phyloP scores from a whole-genome alignment of 1,140 invertebrate species.

The Scaptomyza pallida region DNA sequence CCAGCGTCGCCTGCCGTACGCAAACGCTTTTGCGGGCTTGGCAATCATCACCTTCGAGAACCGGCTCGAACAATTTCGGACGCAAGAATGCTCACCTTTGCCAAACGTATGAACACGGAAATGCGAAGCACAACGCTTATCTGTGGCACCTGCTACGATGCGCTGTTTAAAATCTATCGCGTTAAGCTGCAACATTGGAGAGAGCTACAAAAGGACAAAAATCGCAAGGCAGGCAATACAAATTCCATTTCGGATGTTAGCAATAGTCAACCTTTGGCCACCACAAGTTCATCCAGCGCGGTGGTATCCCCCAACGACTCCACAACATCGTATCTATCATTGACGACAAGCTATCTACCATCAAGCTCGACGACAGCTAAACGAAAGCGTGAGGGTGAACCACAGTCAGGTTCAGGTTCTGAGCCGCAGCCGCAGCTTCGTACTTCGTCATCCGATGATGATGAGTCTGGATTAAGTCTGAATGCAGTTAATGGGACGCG shows the following conservation, averaged over 20 bases:
- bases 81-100: slow-evolving; percentile 30
- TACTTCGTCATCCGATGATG: slow-evolving; percentile 20
- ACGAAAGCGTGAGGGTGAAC: slow-evolving; percentile 11
- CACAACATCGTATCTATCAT: not conserved
- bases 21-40: slow-evolving; percentile 33
- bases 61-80: slow-evolving; percentile 27
- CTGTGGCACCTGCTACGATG: slow-evolving; percentile 29
- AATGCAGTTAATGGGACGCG: slow-evolving; percentile 70
- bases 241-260: slow-evolving; percentile 45
- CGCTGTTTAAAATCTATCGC: slow-evolving; percentile 16
- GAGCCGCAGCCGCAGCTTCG: not conserved
- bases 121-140: slow-evolving; percentile 17
- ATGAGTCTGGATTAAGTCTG: slow-evolving; percentile 53
- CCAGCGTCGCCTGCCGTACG: not conserved
- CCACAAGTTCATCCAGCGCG: not conserved
- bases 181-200: slow-evolving; percentile 25
- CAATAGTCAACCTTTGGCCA: slow-evolving; percentile 34
- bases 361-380: slow-evolving; percentile 9
- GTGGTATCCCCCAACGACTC: not conserved
- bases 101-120: slow-evolving; percentile 25
- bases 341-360: not conserved
- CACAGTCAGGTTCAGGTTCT: not conserved
- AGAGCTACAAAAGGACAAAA: not conserved
- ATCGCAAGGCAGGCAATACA: not conserved
- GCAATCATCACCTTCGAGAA: slow-evolving; percentile 16